Percentiles rank a stretch among this genome's conserved stretches.
These are phyloP conservation scores for Dicerorhinus sumatrensis DNA, from an alignment of 2,113 vertebrate genomes.

Conservation along the genomic window DNA sequence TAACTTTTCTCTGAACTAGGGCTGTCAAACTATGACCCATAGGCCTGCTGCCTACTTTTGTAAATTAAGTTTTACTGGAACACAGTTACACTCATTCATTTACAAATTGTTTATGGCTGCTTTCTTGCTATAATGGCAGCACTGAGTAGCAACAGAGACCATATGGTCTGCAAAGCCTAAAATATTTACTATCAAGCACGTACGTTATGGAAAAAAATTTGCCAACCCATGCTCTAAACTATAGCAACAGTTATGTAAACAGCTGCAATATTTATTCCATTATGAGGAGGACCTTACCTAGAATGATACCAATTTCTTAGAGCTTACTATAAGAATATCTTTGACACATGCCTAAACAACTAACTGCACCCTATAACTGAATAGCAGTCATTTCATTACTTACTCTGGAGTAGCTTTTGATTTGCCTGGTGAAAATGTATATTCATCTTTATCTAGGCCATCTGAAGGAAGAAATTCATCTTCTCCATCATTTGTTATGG, in stretches of 20 bases:
- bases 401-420: constrained; percentile 89
- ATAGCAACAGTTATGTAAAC: background rate
- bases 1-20: background rate
- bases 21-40: background rate
- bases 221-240: background rate
- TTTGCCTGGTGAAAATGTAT: constrained; percentile 91
- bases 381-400: constrained; percentile 71
- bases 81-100: background rate
- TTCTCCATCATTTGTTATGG: constrained; percentile 91
- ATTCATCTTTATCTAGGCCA: constrained; percentile 90
- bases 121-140: background rate
- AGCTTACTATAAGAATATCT: background rate
- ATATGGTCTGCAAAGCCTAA: background rate
- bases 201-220: background rate
- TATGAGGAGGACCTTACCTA: background rate
- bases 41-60: background rate
- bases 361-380: background rate
- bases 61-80: constrained; percentile 20
- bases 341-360: background rate
- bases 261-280: background rate
- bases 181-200: background rate
- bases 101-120: background rate
- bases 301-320: background rate
- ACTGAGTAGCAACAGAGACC: background rate
- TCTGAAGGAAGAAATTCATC: constrained; percentile 90